Base-by-base conservation (phyloP, 2,113 vertebrate species). In the Cacatua alba region DNA sequence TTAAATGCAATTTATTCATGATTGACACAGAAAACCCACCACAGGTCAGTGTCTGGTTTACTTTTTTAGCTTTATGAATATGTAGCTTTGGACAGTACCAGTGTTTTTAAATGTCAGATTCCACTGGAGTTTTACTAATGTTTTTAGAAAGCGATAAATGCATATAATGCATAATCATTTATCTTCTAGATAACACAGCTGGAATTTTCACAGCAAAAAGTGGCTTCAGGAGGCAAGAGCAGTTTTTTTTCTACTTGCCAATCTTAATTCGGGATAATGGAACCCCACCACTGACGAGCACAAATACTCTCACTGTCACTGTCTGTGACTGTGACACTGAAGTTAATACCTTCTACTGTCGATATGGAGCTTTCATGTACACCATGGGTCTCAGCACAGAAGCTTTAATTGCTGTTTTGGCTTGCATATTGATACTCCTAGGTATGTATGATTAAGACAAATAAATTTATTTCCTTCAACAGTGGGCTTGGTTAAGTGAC, bases 141-240 rank as follows among this genome's bases (percentile, higher is more conserved):
- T 20, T 48, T 4, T 39, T 71, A 15, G 23, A 71, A 76, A 55
- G 24, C 19, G 17, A 59, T 35, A 65, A 70, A 35, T 55, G 4
- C 3, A 0, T 46, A 65, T 82, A 11, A 85, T 43, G 11, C 11
- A 59, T 55, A 17, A 72, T 39, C 65, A 77, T 96, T 96, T 80
- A 29, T 96, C 35, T 98, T 97, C 91, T 94, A 99, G 99, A 99
- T 98, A 99, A 99, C 90, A 99, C 99, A 48, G 99, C 99, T 28
- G 96, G 97, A 79, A 98, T 99, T 91, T 96, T 99, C 92, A 98
- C 99, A 13, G 98, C 96, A 43, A 98, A 98, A 97, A 98, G 96
- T 70, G 98, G 98, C 13, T 99, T 99, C 74, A 98, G 94, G 43
- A 98, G 97, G 43, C 94, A 98, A 82, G 98, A 99, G 29, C 98